Conservation (phyloP, 2,888 invertebrate species). For the Ecliptopera silaceata region DNA sequence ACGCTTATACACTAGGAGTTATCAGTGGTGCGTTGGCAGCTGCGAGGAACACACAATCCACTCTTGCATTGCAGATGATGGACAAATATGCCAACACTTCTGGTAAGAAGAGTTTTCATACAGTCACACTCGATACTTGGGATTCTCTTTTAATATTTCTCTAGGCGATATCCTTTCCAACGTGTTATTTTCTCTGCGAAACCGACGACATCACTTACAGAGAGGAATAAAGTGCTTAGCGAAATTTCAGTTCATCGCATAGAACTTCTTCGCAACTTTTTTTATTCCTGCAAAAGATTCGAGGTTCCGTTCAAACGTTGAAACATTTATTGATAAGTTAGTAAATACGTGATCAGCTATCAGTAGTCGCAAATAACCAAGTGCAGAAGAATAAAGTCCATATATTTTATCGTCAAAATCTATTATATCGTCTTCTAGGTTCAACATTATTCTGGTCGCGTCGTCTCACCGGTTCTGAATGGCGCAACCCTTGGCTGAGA, state of each 20-base stretch:
- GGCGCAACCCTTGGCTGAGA: constrained; percentile 73
- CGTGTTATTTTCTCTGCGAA: too few species aligned
- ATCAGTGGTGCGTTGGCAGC: constrained; percentile 89
- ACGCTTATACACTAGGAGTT: constrained; percentile 90
- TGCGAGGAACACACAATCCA: constrained; percentile 88
- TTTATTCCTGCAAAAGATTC: too few species aligned
- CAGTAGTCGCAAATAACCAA: background rate
- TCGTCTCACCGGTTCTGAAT: constrained; percentile 58
- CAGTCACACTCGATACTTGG: too few species aligned
- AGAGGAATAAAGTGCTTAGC: too few species aligned
- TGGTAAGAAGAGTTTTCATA: constrained; percentile 46
- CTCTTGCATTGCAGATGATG: constrained; percentile 79
- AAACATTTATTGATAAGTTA: too few species aligned
- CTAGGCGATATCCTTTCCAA: too few species aligned
- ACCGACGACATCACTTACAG: too few species aligned
- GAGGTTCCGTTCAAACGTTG: too few species aligned
- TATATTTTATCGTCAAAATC: background rate
- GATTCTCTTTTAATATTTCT: too few species aligned
- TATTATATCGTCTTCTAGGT: constrained; percentile 44
- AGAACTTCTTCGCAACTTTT: too few species aligned
- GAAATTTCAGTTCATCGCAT: too few species aligned
- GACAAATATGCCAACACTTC: constrained; percentile 77
- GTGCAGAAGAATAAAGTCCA: background rate
- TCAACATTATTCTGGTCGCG: constrained; percentile 72
- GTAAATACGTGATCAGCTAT: too few species aligned